A percentile compares a stretch with the other conserved stretches of the same genome.
Conservation (phyloP, 2,888 invertebrate genomes). For the Mythimna impura region DNA sequence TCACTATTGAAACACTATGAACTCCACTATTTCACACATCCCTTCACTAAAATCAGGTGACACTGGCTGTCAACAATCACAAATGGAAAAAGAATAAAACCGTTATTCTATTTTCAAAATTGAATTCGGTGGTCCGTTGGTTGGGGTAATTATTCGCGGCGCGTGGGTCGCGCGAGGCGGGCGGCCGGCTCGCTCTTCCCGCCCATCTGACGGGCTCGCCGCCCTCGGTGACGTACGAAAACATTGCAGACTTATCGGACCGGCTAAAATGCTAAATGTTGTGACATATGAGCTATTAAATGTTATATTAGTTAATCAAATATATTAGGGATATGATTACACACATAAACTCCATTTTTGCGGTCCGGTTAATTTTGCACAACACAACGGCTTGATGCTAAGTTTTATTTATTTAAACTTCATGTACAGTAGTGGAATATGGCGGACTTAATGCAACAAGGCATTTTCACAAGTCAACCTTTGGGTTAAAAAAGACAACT, state of each 20-base stretch:
- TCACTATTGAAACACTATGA: conserved; percentile 29
- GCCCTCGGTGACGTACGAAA: conserved; percentile 64
- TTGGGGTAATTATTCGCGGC: conserved; percentile 52
- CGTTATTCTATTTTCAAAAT: conserved; percentile 58
- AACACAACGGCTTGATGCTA: not conserved
- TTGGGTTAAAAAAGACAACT: too few species aligned
- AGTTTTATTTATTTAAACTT: too few species aligned
- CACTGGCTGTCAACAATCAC: conserved; percentile 48
- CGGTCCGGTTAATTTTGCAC: conserved; percentile 5
- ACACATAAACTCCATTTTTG: not conserved
- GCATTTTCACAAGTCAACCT: too few species aligned
- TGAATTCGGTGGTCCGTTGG: conserved; percentile 52
- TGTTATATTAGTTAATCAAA: conserved; percentile 41
- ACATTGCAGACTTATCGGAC: conserved; percentile 58
- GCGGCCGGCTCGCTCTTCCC: conserved; percentile 78
- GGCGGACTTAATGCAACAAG: too few species aligned
- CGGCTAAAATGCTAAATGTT: conserved; percentile 44
- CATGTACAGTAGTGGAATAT: too few species aligned
- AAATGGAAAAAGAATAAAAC: conserved; percentile 21
- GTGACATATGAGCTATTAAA: conserved; percentile 47
- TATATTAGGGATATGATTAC: conserved; percentile 2
- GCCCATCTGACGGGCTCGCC: conserved; percentile 82
- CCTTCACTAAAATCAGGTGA: conserved; percentile 36
- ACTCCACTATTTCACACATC: conserved; percentile 21
- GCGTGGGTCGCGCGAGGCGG: conserved; percentile 71